Percentiles rank a stretch among this genome's conserved stretches.
Conservation (phyloP, 2,113 vertebrate genomes). For the Macquaria australasica region DNA sequence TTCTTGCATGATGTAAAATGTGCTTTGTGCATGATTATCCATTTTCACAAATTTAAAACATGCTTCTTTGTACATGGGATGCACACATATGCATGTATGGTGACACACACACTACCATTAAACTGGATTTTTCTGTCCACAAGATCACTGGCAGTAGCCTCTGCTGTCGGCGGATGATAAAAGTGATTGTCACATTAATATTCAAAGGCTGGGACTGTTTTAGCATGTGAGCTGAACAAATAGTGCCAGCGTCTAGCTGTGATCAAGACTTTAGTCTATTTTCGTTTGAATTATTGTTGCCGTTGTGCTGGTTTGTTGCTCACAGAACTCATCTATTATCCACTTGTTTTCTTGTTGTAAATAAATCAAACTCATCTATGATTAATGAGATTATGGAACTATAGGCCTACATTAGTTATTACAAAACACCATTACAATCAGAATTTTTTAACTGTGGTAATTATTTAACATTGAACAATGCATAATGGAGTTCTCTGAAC, state of each 20-base stretch:
- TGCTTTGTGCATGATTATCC: constrained; percentile 37
- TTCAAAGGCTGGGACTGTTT: constrained; percentile 59
- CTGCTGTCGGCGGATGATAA: constrained; percentile 52
- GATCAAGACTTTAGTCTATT: constrained; percentile 68
- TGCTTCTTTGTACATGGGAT: background rate
- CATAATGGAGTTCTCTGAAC: constrained; percentile 37
- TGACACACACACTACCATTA: background rate
- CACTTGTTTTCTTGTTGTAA: constrained; percentile 66
- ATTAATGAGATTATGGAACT: constrained; percentile 47
- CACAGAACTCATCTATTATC: constrained; percentile 69
- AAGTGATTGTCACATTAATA: constrained; percentile 76
- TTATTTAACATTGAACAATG: constrained; percentile 63
- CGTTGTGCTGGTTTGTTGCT: constrained; percentile 38
- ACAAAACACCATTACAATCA: constrained; percentile 67
- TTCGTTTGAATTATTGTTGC: constrained; percentile 59
- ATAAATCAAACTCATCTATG: constrained; percentile 68
- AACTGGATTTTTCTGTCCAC: constrained; percentile 48
- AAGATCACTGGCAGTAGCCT: constrained; percentile 45
- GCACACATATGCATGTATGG: background rate
- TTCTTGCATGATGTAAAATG: constrained; percentile 9
- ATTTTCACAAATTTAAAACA: constrained; percentile 3
- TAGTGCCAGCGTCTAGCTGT: constrained; percentile 68
- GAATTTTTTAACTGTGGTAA: constrained; percentile 54
- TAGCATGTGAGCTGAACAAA: constrained; percentile 67
- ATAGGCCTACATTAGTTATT: constrained; percentile 58